A percentile compares a stretch with the other conserved stretches of the same genome.
Evolutionary conservation across 2,888 invertebrate genomes (phyloP).

Genomic region (Microplitis deprimator): DNA sequence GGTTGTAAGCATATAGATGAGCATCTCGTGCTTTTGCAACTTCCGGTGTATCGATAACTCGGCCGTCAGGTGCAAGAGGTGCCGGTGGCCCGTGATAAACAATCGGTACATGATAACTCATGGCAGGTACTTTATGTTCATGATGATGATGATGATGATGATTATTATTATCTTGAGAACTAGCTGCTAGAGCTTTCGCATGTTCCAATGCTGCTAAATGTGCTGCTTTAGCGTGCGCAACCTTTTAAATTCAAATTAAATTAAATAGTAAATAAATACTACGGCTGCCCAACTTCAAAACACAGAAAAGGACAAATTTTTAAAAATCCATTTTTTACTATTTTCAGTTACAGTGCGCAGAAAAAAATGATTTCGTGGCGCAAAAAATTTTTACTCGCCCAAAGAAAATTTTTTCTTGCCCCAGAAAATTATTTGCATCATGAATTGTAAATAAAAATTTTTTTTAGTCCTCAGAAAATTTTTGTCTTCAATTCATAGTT

Average conservation of each 20-base stretch:
- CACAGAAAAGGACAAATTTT: no score
- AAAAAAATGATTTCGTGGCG: no score
- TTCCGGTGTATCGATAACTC: constrained; percentile 58
- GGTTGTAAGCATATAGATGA: constrained; percentile 53
- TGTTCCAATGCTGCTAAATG: constrained; percentile 67
- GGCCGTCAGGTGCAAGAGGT: constrained; percentile 53
- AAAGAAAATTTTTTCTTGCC: no score
- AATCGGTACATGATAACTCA: constrained; percentile 46
- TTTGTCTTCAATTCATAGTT: no score
- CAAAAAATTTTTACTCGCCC: no score
- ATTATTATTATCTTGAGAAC: constrained; percentile 47
- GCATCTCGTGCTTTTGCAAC: constrained; percentile 56
- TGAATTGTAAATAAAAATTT: no score
- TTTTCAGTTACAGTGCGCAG: no score
- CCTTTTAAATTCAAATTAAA: constrained; percentile 53
- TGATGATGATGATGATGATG: constrained; percentile 50
- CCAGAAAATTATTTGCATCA: no score
- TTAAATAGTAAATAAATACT: neutral
- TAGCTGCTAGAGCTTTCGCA: constrained; percentile 55
- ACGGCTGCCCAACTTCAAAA: neutral
- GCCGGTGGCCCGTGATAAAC: constrained; percentile 56
- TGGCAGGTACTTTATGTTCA: constrained; percentile 43
- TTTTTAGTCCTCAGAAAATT: no score
- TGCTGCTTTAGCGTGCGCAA: constrained; percentile 70
- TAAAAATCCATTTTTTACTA: neutral